Percentiles rank a stretch among this genome's conserved stretches.
phyloP scores from a whole-genome alignment of 2,797 vertebrate genomes.

The Spea hammondii region DNA sequence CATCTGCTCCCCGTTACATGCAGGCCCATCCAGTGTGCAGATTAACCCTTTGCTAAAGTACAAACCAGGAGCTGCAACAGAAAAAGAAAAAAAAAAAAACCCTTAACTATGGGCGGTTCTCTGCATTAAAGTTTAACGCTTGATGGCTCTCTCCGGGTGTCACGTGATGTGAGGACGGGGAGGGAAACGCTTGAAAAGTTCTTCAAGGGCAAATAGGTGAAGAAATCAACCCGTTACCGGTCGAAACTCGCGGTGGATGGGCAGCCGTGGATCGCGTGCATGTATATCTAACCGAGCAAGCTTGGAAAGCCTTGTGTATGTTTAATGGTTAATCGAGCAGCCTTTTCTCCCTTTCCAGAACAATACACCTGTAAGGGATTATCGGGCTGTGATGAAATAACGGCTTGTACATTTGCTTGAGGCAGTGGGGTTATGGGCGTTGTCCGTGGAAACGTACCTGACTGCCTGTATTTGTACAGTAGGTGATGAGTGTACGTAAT shows the following conservation, averaged over 20 bases:
- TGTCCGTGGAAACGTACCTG: slow-evolving; percentile 32
- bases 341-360: not conserved
- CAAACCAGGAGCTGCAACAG: not conserved
- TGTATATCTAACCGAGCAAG: not conserved
- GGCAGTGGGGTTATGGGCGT: slow-evolving; percentile 16
- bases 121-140: slow-evolving; percentile 33
- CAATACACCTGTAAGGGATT: slow-evolving; percentile 13
- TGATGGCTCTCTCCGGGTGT: not conserved
- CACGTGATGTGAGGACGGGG: slow-evolving; percentile 20
- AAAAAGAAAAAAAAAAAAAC: not conserved
- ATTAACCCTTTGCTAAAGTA: slow-evolving; percentile 11
- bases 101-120: slow-evolving; percentile 12
- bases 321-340: not conserved
- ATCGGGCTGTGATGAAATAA: slow-evolving; percentile 7
- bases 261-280: not conserved
- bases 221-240: slow-evolving; percentile 2
- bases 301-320: not conserved
- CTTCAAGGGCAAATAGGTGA: slow-evolving; percentile 50
- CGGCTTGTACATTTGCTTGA: not conserved
- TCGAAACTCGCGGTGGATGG: not conserved
- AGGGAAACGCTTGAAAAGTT: slow-evolving; percentile 35
- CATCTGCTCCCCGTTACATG: too few relatives aligned
- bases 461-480: not conserved
- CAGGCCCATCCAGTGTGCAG: slow-evolving; percentile 9
- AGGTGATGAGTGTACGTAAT: slow-evolving; percentile 5